Evolutionary conservation across 2,888 invertebrate species (phyloP).

Genomic region (Caenorhabditis auriculariae): DNA sequence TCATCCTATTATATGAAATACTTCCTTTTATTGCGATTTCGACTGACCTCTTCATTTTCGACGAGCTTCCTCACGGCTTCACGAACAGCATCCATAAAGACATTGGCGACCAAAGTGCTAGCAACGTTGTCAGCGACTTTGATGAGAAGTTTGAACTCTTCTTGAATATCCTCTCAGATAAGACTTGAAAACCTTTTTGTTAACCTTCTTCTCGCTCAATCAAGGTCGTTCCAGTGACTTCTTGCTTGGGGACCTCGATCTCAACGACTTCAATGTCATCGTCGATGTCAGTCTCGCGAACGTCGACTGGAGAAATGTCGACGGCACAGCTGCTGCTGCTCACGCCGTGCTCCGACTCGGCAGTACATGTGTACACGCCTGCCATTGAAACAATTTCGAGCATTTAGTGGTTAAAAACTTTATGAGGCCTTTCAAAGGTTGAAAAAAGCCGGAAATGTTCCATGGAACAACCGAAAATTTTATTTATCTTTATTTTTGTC

Average conservation of each 20-base stretch:
- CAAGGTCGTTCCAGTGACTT: constrained; percentile 32
- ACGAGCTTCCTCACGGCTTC: constrained; percentile 51
- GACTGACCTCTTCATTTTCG: constrained; percentile 26
- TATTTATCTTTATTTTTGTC: too few species aligned
- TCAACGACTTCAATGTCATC: constrained; percentile 23
- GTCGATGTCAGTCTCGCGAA: constrained; percentile 25
- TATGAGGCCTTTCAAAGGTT: too few species aligned
- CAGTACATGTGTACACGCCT: constrained; percentile 47
- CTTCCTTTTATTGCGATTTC: not conserved
- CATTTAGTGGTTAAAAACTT: not conserved
- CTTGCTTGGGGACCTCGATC: constrained; percentile 4
- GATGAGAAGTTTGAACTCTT: constrained; percentile 54
- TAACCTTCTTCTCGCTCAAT: constrained; percentile 40
- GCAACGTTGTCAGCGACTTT: constrained; percentile 62
- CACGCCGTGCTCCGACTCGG: constrained; percentile 47
- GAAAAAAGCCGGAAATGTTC: too few species aligned
- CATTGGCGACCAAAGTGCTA: constrained; percentile 55
- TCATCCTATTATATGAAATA: constrained; percentile 20
- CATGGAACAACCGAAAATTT: too few species aligned
- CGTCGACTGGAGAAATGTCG: constrained; percentile 10
- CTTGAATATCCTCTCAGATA: constrained; percentile 11
- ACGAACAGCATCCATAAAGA: constrained; percentile 55
- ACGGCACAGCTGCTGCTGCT: constrained; percentile 41
- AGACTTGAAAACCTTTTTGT: not conserved
- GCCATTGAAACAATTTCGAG: constrained; percentile 1